Evolutionary conservation across 2,113 vertebrate species (phyloP).

Genomic region (Jaculus jaculus): DNA sequence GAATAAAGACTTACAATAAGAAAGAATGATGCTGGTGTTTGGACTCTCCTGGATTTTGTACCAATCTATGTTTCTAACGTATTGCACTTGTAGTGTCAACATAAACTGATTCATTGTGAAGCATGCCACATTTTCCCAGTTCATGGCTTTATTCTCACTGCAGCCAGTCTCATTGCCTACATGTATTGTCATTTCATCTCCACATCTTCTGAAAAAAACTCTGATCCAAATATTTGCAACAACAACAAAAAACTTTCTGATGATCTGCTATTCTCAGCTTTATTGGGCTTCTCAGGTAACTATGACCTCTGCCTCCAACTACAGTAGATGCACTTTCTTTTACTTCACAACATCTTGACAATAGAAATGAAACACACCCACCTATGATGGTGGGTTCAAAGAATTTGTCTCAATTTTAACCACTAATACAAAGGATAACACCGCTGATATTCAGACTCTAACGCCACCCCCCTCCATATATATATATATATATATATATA

Average conservation of each 20-base stretch:
- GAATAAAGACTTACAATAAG: background rate
- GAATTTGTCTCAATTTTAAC: conserved; percentile 16
- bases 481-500: no score
- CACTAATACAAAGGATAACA: conserved; percentile 25
- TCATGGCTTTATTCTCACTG: background rate
- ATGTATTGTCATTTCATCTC: background rate
- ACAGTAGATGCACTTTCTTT: background rate
- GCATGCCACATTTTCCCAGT: background rate
- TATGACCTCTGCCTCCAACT: background rate
- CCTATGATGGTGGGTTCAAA: background rate
- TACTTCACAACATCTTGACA: background rate
- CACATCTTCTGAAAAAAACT: background rate
- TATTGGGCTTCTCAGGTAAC: background rate
- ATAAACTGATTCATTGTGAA: background rate
- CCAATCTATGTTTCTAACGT: background rate
- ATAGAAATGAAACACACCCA: background rate
- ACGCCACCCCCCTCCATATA: no score
- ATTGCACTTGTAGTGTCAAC: background rate
- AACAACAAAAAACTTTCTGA: background rate
- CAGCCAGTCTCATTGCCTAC: background rate
- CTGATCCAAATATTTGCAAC: background rate
- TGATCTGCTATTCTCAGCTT: background rate
- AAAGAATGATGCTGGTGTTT: background rate
- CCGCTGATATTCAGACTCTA: background rate
- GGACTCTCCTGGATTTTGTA: background rate